Evolutionary conservation across 1,140 invertebrate genomes (phyloP), one percentile per base, ranked within the genome.

Genomic region (Ostrea denselamellosa): DNA sequence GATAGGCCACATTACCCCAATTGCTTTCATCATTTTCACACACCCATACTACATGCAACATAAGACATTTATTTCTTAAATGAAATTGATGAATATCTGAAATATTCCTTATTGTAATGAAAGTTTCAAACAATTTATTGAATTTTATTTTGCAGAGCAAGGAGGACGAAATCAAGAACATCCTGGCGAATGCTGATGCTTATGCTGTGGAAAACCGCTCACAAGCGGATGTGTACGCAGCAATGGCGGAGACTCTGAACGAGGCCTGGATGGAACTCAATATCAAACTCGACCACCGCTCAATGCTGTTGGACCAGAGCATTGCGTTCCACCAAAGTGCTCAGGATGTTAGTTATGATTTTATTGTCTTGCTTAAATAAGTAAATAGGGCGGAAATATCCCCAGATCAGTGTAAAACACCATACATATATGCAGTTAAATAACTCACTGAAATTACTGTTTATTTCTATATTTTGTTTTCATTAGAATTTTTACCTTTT

Each of bases 231-330:
- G 97, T 98, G 25, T 98, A 98, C 93, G 96, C 97, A 85, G 97
- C 98, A 1, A 98, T 99, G 98, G 98, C 98, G 14, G 97, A 98
- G 93, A 97, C 97, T 25, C 95, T 99, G 54, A 97, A 97, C 68
- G 96, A 97, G 89, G 97, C 98, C 0, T 99, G 98, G 98, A 97
- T 96, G 92, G 97, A 98, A 93, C 96, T 98, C 68, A 97, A 98
- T 93, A 95, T 95, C 84, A 96, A 97, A 92, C 95, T 98, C 87
- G 97, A 98, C 92, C 96, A 96, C 85, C 95, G 98, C 81, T 97
- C 97, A 91, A 96, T 96, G 85, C 96, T 98, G 85, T 95, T 98
- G 25, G 96, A 97, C 91, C 95, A 97, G 81, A 95, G 94, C 82
- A 92, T 95, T 28, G 91, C 91, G 77, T 95, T 96, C 92, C 95